A percentile compares a stretch with the other conserved stretches of the same genome.
Conservation (phyloP, 2,797 vertebrate species). For the Cyclopterus lumpus region DNA sequence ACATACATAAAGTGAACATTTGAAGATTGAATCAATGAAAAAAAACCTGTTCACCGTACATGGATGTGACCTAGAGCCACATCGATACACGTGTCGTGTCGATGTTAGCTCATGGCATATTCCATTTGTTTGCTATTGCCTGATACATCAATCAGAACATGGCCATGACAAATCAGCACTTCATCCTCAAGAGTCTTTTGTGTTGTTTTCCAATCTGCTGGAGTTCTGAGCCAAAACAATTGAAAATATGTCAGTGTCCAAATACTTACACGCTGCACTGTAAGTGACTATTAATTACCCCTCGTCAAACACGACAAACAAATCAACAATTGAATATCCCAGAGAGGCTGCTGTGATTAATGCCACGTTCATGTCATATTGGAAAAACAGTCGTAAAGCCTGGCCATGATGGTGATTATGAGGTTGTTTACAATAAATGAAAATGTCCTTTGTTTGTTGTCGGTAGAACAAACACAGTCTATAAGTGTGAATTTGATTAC, state of each 20-base stretch:
- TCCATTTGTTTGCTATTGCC: too few relatives aligned
- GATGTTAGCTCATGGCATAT: not conserved
- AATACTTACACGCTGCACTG: slow-evolving; percentile 11
- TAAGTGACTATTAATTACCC: slow-evolving; percentile 52
- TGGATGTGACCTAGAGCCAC: not conserved
- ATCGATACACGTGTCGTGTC: not conserved
- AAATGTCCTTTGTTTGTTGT: not conserved
- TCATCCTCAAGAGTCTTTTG: not conserved
- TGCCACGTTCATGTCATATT: slow-evolving; percentile 23
- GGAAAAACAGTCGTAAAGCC: slow-evolving; percentile 13
- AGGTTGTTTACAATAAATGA: slow-evolving; percentile 10
- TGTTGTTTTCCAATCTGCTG: slow-evolving; percentile 1
- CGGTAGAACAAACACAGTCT: not conserved
- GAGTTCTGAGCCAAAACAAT: slow-evolving; percentile 22
- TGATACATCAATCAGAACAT: not conserved
- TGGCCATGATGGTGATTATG: not conserved
- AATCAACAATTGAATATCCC: slow-evolving; percentile 41
- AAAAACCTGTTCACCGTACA: not conserved
- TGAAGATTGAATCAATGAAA: not conserved
- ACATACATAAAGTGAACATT: not conserved
- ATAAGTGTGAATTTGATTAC: not conserved
- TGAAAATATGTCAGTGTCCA: slow-evolving; percentile 33
- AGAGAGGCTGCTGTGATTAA: slow-evolving; percentile 45
- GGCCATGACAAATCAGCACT: not conserved
- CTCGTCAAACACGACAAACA: slow-evolving; percentile 40